Conservation (phyloP, 1,140 invertebrate species). For the Cataglyphis hispanica region DNA sequence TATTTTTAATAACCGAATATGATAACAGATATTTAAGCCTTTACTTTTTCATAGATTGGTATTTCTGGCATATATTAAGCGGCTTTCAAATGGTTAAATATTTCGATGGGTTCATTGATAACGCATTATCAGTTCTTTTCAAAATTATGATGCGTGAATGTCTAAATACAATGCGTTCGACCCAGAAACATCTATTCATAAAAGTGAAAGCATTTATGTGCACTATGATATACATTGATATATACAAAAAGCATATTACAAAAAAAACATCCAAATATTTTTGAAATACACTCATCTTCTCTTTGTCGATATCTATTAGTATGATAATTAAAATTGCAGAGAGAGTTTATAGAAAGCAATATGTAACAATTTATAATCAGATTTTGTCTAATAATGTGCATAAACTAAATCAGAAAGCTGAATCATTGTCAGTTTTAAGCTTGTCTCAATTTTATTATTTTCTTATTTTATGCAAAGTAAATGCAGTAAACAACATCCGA, state of each 20-base stretch:
- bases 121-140: neutral
- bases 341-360: neutral
- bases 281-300: conserved; percentile 3
- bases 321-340: neutral
- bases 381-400: neutral
- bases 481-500: too few relatives aligned
- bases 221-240: neutral
- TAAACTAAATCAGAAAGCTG: neutral
- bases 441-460: too few relatives aligned
- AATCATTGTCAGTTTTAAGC: neutral
- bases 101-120: neutral
- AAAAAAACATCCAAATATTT: neutral
- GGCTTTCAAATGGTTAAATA: neutral
- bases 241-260: neutral
- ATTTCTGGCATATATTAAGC: neutral
- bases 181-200: neutral
- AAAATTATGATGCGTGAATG: neutral
- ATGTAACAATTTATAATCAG: neutral
- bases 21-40: too few relatives aligned
- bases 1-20: neutral
- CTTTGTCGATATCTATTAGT: neutral
- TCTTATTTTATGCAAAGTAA: too few relatives aligned
- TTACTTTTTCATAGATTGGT: neutral
- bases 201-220: neutral
- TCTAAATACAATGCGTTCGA: neutral